Evolutionary conservation across 2,113 vertebrate genomes (phyloP), one percentile per base, ranked within the genome.

Genomic region (Sebastes fasciatus): DNA sequence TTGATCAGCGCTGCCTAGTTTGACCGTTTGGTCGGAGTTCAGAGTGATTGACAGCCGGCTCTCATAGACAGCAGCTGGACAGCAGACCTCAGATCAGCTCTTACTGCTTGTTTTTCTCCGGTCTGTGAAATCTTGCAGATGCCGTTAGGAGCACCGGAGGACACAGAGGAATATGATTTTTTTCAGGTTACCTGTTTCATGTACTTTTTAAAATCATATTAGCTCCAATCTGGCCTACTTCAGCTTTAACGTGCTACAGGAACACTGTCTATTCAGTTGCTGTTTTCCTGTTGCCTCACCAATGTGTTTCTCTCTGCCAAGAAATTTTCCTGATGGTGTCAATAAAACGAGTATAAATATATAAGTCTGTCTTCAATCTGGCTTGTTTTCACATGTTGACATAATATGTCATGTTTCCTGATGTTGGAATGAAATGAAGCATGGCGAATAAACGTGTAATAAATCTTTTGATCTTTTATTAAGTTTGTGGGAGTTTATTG

Each of bases 371-470:
- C 60, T 85, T 87, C 16, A 64, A 71, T 87, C 14, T 43, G 12
- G 10, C 10, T 57, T 61, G 9, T 46, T 79, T 66, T 69, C 77
- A 4, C 62, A 73, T 26, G n/a, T 58, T 80, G 55, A 84, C 40
- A 66, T 82, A 66, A 49, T 69, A 58, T 70, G 43, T 17, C 66
- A 68, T 80, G 70, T 73, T 72, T 76, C 23, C 40, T 21, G 45
- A 72, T 66, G 63, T 46, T 74, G 69, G 45, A 79, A 65, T 81
- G 17, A 83, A 91, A 78, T 87, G n/a, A 65, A 79, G 66, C 73
- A 63, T 70, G 63, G 23, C 68, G 16, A 72, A 77, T 52, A 40
- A 64, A 76, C 68, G 58, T 51, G 17, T n/a, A 54, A 73, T 43
- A 58, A 49, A 83, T 81, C 76, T 77, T 34, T 74, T 69, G n/a